These are phyloP conservation scores for Blastobasis adustella DNA, from an alignment of 2,888 invertebrate genomes.

Conservation along the genomic window DNA sequence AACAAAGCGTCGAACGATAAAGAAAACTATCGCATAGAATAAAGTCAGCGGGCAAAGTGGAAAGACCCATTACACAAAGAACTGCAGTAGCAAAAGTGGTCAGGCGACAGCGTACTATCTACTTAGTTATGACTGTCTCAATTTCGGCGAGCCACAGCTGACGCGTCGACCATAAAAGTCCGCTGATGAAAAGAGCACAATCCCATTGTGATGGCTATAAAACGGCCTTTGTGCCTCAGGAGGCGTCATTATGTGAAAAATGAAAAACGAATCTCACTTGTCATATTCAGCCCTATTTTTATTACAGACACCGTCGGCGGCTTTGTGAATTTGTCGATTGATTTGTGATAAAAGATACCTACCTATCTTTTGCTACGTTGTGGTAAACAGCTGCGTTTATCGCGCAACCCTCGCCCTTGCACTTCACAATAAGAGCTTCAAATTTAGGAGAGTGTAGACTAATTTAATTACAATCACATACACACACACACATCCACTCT, in stretches of 20 bases:
- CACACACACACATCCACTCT: too few relatives aligned
- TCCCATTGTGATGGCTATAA: slow-evolving; percentile 66
- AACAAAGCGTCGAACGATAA: too few relatives aligned
- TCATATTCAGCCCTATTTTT: slow-evolving; percentile 49
- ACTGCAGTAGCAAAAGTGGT: slow-evolving; percentile 28
- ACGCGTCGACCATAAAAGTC: slow-evolving; percentile 62
- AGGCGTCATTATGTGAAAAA: slow-evolving; percentile 61
- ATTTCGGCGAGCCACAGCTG: slow-evolving; percentile 61
- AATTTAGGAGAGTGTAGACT: neutral
- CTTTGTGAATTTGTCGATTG: slow-evolving; percentile 33
- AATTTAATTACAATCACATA: neutral
- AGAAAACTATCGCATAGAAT: too few relatives aligned
- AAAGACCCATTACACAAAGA: slow-evolving; percentile 16
- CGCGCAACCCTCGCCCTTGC: neutral
- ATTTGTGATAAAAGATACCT: slow-evolving; percentile 12
- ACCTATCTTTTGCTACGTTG: too few relatives aligned
- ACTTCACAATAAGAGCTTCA: neutral
- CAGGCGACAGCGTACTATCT: slow-evolving; percentile 24
- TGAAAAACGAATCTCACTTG: slow-evolving; percentile 65
- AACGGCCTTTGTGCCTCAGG: slow-evolving; percentile 61
- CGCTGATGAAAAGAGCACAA: slow-evolving; percentile 68
- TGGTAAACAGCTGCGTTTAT: neutral
- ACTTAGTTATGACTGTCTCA: slow-evolving; percentile 54
- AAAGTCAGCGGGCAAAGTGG: neutral
- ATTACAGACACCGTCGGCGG: slow-evolving; percentile 30